These are phyloP conservation scores for Spinibarbus caldwelli DNA, from an alignment of 2,797 vertebrate species.

Conservation along the genomic window DNA sequence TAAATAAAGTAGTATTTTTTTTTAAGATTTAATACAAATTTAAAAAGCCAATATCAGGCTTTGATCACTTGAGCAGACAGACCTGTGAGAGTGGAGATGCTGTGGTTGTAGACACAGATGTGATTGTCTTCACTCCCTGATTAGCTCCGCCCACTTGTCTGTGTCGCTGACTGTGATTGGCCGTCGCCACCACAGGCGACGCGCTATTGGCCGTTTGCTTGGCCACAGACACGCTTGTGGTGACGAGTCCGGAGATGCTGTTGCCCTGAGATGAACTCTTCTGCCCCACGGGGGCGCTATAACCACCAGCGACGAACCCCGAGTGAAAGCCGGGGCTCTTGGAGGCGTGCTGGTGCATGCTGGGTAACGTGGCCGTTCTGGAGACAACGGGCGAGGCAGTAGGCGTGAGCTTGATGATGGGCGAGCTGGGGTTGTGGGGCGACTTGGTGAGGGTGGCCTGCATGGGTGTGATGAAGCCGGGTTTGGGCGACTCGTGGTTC, in stretches of 20 bases:
- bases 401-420: constrained; percentile 91
- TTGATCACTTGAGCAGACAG: neutral
- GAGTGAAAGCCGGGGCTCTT: constrained; percentile 72
- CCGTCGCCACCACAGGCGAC: constrained; percentile 58
- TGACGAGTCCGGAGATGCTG: constrained; percentile 73
- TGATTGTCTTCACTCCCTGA: constrained; percentile 75
- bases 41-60: neutral
- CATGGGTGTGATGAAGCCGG: constrained; percentile 93
- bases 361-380: constrained; percentile 59
- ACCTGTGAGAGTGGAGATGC: constrained; percentile 79
- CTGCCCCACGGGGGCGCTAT: constrained; percentile 66
- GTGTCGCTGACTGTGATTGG: constrained; percentile 71
- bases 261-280: constrained; percentile 70
- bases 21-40: neutral
- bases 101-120: constrained; percentile 68
- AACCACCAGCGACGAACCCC: constrained; percentile 70
- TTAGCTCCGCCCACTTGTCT: constrained; percentile 69
- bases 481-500: constrained; percentile 71
- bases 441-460: constrained; percentile 96
- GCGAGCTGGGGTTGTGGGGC: constrained; percentile 82
- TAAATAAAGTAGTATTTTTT: too few species aligned
- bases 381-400: constrained; percentile 63
- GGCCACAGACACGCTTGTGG: constrained; percentile 68
- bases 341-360: constrained; percentile 73
- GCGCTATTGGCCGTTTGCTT: constrained; percentile 73